These are phyloP conservation scores for Hybos culiciformis DNA, from an alignment of 2,888 invertebrate genomes.

Conservation along the genomic window DNA sequence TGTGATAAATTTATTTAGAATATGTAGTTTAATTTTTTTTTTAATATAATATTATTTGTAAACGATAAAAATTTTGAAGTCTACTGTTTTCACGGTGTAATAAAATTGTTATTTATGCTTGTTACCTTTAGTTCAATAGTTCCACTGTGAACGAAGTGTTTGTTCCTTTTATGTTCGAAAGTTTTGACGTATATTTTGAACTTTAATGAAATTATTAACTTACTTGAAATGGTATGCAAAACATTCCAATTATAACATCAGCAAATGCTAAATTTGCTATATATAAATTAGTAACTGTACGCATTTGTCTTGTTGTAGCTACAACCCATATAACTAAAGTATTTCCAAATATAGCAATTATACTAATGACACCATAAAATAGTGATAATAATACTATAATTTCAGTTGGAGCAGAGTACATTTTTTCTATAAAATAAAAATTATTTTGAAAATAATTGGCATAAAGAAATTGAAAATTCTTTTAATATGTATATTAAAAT, in stretches of 20 bases:
- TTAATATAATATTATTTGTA: too few species aligned
- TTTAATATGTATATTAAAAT: background rate
- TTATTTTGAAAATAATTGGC: background rate
- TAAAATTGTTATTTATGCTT: too few species aligned
- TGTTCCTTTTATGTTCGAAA: too few species aligned
- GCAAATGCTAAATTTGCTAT: slow-evolving; percentile 76
- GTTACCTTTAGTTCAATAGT: too few species aligned
- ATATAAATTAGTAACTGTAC: slow-evolving; percentile 73
- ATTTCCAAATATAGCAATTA: slow-evolving; percentile 70
- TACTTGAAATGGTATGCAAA: slow-evolving; percentile 70
- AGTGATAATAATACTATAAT: slow-evolving; percentile 60
- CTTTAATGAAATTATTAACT: too few species aligned
- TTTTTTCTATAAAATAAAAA: slow-evolving; percentile 37
- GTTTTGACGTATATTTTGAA: too few species aligned
- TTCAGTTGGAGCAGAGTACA: slow-evolving; percentile 61
- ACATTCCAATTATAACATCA: slow-evolving; percentile 73
- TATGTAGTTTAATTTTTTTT: too few species aligned
- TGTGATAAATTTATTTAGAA: too few species aligned
- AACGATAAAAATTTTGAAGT: too few species aligned
- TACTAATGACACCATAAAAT: slow-evolving; percentile 68
- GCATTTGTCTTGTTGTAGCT: slow-evolving; percentile 61
- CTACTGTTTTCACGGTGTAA: background rate
- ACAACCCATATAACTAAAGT: slow-evolving; percentile 77
- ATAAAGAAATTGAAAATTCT: background rate
- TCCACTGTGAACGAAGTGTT: too few species aligned